These are phyloP conservation scores for Pandemis corylana DNA, from an alignment of 2,888 invertebrate species.

Conservation along the genomic window DNA sequence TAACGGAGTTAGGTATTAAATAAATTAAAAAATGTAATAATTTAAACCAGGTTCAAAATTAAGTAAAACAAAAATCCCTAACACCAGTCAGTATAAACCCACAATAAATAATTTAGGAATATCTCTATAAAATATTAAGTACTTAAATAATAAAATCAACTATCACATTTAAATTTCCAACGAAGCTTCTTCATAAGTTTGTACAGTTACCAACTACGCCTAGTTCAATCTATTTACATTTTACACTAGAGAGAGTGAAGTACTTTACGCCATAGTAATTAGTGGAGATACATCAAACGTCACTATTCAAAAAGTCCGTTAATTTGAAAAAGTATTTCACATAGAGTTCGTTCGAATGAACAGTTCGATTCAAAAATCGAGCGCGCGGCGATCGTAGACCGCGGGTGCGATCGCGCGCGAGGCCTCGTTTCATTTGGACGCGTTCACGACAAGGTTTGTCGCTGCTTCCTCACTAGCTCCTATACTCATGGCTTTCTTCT, in stretches of 20 bases:
- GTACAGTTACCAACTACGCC: constrained; percentile 58
- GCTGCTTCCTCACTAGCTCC: constrained; percentile 87
- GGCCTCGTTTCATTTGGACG: constrained; percentile 83
- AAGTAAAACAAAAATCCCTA: constrained; percentile 44
- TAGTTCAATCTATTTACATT: constrained; percentile 42
- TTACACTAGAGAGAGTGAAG: constrained; percentile 59
- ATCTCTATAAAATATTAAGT: constrained; percentile 81
- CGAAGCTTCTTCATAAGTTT: constrained; percentile 76
- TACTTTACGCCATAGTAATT: constrained; percentile 53
- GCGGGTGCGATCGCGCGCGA: constrained; percentile 69
- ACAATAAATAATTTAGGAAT: constrained; percentile 82
- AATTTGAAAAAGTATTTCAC: constrained; percentile 34
- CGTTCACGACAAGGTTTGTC: constrained; percentile 85
- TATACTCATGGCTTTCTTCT: constrained; percentile 92
- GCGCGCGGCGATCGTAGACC: constrained; percentile 73
- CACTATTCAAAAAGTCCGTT: constrained; percentile 51
- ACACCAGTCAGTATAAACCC: constrained; percentile 57
- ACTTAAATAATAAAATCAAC: constrained; percentile 81
- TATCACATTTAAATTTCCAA: constrained; percentile 83
- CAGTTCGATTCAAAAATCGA: constrained; percentile 70
- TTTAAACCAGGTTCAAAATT: constrained; percentile 42
- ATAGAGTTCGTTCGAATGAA: constrained; percentile 57
- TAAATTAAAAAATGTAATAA: constrained; percentile 40
- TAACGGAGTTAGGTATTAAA: constrained; percentile 42
- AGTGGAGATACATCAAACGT: constrained; percentile 68